phyloP scores from a whole-genome alignment of 2,888 invertebrate species.

The Microchrysa polita region DNA sequence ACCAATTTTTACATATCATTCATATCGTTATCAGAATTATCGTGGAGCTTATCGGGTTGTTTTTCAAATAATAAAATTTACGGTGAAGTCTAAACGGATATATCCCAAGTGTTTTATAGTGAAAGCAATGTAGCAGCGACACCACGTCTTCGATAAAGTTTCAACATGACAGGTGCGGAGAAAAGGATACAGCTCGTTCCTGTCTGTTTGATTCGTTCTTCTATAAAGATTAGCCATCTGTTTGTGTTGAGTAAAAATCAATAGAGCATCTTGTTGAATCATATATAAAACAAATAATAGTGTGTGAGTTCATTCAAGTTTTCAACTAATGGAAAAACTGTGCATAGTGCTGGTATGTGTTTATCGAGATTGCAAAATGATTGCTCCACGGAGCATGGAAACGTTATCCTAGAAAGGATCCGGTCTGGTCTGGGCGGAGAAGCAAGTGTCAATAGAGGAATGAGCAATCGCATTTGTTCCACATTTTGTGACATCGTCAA shows the following conservation, averaged over 20 bases:
- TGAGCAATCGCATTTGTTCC: background rate
- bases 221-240: background rate
- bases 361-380: no score
- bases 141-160: background rate
- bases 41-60: background rate
- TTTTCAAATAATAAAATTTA: background rate
- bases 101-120: no score
- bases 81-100: no score
- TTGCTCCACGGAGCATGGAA: no score
- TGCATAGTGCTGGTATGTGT: no score
- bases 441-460: slow-evolving; percentile 6
- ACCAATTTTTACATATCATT: slow-evolving; percentile 31
- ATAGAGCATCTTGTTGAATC: slow-evolving; percentile 28
- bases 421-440: background rate
- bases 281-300: slow-evolving; percentile 13
- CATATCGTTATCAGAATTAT: background rate
- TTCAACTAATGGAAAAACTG: no score
- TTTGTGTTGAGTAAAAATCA: slow-evolving; percentile 24
- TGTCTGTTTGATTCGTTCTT: background rate
- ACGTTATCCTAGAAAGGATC: no score
- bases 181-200: slow-evolving; percentile 5
- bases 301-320: background rate
- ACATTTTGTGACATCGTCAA: background rate
- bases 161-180: background rate
- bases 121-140: no score